phyloP scores from a whole-genome alignment of 2,113 vertebrate species.

The Oxyura jamaicensis region DNA sequence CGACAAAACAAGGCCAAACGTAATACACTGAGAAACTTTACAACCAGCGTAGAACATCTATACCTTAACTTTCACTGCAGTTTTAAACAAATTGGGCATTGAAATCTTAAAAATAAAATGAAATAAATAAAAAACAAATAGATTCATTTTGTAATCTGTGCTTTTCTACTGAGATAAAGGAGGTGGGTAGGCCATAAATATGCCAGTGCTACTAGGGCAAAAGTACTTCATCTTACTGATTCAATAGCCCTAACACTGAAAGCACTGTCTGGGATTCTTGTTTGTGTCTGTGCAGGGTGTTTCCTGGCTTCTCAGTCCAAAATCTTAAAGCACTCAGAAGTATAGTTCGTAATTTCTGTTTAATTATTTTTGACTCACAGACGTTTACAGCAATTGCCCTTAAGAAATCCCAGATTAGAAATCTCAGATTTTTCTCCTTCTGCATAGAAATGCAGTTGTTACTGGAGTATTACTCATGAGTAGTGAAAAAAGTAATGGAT shows the following conservation, averaged over 20 bases:
- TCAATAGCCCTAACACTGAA: accelerated
- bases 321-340: background rate
- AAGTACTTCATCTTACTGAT: background rate
- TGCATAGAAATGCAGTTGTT: background rate
- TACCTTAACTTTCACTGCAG: background rate
- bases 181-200: background rate
- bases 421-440: background rate
- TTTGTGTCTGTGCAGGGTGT: background rate
- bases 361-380: background rate
- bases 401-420: background rate
- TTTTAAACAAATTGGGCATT: background rate
- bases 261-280: accelerated
- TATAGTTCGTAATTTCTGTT: background rate
- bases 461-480: background rate
- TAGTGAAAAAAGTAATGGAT: accelerated
- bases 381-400: background rate
- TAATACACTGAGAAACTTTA: background rate
- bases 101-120: background rate
- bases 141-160: background rate
- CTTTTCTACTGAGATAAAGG: background rate
- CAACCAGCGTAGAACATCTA: background rate
- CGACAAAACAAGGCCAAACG: background rate
- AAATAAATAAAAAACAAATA: background rate
- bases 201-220: accelerated
- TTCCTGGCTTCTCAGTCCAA: background rate